Conservation (phyloP, 2,888 invertebrate species). For the Sarcophaga variegata region DNA sequence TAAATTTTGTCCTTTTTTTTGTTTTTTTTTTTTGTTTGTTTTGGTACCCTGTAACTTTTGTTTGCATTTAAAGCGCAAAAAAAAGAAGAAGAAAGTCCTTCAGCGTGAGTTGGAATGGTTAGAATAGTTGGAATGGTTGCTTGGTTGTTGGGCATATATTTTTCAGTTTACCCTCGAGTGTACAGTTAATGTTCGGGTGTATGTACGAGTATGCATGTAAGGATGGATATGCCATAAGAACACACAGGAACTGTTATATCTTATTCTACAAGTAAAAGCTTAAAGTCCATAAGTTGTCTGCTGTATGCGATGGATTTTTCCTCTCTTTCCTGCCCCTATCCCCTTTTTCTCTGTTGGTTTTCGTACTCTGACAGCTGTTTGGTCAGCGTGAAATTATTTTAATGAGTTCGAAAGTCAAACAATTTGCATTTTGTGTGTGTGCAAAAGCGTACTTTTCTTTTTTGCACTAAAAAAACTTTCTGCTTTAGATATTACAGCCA, state of each 20-base stretch:
- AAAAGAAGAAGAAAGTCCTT: constrained; percentile 54
- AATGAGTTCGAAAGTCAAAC: constrained; percentile 73
- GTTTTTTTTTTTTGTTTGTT: not conserved
- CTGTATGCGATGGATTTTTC: constrained; percentile 40
- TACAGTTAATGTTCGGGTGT: constrained; percentile 12
- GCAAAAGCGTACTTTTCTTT: constrained; percentile 42
- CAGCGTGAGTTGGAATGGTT: constrained; percentile 33
- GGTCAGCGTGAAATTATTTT: constrained; percentile 73
- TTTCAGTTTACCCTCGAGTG: constrained; percentile 53
- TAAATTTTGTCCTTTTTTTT: too few species aligned
- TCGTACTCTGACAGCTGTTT: constrained; percentile 67
- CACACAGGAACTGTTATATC: constrained; percentile 34
- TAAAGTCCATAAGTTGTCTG: constrained; percentile 44
- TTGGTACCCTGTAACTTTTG: constrained; percentile 63
- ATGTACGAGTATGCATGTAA: not conserved
- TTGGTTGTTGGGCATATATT: not conserved
- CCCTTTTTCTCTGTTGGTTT: constrained; percentile 2
- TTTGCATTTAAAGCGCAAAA: constrained; percentile 50
- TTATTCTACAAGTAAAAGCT: constrained; percentile 37
- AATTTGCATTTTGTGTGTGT: constrained; percentile 70
- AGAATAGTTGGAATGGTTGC: not conserved
- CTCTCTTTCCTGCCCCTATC: not conserved
- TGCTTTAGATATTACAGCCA: constrained; percentile 1
- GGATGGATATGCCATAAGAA: constrained; percentile 42
- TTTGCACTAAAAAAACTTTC: constrained; percentile 45